These are phyloP conservation scores for Caradrina clavipalpis DNA, from an alignment of 2,888 invertebrate species.

Conservation along the genomic window DNA sequence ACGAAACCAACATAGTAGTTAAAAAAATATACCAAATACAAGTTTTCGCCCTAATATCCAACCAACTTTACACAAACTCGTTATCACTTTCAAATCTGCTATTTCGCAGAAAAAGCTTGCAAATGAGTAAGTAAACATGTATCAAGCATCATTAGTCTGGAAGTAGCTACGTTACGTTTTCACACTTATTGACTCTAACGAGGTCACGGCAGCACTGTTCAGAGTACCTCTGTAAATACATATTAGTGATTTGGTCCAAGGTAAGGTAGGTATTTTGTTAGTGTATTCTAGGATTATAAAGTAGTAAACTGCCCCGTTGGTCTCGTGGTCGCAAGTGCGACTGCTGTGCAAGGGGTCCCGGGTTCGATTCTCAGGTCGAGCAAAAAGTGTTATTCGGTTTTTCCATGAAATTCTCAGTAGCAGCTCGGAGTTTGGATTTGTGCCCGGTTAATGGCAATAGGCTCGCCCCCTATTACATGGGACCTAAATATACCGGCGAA, in stretches of 20 bases:
- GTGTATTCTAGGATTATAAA: background rate
- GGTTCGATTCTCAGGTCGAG: too few relatives aligned
- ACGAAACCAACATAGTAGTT: too few relatives aligned
- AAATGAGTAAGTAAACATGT: constrained; percentile 37
- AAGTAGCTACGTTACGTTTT: constrained; percentile 32
- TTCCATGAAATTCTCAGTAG: too few relatives aligned
- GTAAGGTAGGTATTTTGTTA: constrained; percentile 11
- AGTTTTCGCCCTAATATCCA: background rate
- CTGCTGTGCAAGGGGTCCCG: too few relatives aligned
- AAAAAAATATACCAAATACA: too few relatives aligned
- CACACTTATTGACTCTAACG: constrained; percentile 49
- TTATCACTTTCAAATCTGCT: constrained; percentile 10
- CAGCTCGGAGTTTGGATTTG: too few relatives aligned
- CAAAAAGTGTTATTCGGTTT: too few relatives aligned
- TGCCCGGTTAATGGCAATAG: too few relatives aligned
- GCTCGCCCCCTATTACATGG: too few relatives aligned
- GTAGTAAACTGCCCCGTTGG: too few relatives aligned
- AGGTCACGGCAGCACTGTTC: constrained; percentile 33
- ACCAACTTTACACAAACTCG: background rate
- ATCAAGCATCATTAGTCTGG: constrained; percentile 38
- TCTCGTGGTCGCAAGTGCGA: too few relatives aligned
- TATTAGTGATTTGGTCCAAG: constrained; percentile 54
- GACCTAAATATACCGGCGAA: too few relatives aligned
- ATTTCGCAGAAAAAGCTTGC: background rate
- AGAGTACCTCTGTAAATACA: constrained; percentile 32